Conservation (phyloP, 2,113 vertebrate species). For the Todiramphus chloris region DNA sequence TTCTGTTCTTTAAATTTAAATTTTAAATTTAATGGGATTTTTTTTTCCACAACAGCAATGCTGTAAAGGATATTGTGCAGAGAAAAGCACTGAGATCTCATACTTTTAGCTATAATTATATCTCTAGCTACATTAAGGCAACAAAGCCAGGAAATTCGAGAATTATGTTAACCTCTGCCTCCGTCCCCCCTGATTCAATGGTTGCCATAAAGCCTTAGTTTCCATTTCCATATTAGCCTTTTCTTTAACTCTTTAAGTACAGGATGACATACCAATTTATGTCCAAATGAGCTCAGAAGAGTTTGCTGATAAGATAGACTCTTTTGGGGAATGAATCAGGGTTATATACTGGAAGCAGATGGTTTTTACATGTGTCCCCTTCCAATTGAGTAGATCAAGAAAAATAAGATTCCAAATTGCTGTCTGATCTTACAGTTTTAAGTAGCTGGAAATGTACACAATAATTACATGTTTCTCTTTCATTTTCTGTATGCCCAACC, state of each 20-base stretch:
- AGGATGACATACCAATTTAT: neutral
- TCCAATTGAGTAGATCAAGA: neutral
- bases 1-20: neutral
- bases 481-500: neutral
- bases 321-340: neutral
- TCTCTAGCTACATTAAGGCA: neutral
- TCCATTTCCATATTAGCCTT: neutral
- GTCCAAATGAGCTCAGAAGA: neutral
- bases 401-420: neutral
- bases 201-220: neutral
- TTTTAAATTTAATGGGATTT: no score
- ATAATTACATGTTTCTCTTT: neutral
- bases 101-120: neutral
- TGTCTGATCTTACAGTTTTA: neutral
- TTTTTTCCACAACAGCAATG: neutral
- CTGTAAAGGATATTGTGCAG: neutral
- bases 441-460: neutral
- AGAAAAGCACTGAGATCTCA: neutral
- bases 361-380: neutral
- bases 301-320: neutral
- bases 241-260: neutral
- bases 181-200: no score
- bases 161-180: neutral
- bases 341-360: neutral
- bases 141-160: neutral